Evolutionary conservation across 2,797 vertebrate species (phyloP), one percentile per base, ranked within the genome.

Genomic region (Pelobates cultripes): DNA sequence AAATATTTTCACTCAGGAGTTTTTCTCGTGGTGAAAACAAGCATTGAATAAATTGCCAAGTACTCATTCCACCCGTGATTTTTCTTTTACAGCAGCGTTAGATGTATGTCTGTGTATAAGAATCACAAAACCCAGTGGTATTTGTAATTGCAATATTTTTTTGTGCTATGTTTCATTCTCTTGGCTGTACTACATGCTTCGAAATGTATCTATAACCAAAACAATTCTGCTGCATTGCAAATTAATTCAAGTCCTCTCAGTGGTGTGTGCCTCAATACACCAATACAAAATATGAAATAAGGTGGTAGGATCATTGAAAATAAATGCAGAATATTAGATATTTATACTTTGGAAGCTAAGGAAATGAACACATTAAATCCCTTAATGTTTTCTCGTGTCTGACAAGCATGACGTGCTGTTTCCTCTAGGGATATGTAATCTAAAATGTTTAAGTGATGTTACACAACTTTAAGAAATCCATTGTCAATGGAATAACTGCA

Each of bases 361-460:
- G 45, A 51, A 51, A 71, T 47, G 44, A 71, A 14, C 44, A 53
- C 15, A 71, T 71, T 45, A 14, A 44, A 75, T 75, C 42, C 73
- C 41, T 53, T 44, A 43, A 71, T 40, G 15, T 44, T 75, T 9
- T 55, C 53, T 55, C 73, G 9, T 55, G 14, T 45, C 42, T 60
- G 55, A 63, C 57, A 63, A 45, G 42, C 13, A 15, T 63, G 43
- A 75, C 43, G 57, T 75, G n/a, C 42, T 63, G 51, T 75, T 61
- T 75, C 73, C 55, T 63, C 57, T 63, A 10, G 55, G 43, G 55
- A 71, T 51, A 10, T n/a, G 44, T 71, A 71, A 63, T 63, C 42
- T 61, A 57, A 60, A 63, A 75, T 75, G 73, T 75, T 75, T 43
- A 75, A 75, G 44, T 75, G 41, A 75, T 63, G n/a, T 75, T 44